Evolutionary conservation across 2,888 invertebrate genomes (phyloP).

Genomic region (Lathronympha strigana): DNA sequence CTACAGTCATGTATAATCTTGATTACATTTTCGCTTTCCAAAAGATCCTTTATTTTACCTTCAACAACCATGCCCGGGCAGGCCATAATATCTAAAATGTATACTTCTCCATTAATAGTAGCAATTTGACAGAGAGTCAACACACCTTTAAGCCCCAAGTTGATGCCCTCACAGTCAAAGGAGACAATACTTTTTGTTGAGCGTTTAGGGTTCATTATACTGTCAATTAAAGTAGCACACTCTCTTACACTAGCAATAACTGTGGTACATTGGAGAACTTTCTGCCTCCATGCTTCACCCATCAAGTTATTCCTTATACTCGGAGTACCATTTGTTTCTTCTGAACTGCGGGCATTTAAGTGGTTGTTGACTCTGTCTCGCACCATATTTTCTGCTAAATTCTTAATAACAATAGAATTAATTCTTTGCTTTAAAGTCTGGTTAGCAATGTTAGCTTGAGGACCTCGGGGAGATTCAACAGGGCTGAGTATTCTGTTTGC

Average conservation of each 20-base stretch:
- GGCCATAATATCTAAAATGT: conserved; percentile 94
- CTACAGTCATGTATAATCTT: conserved; percentile 97
- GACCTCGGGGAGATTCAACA: conserved; percentile 77
- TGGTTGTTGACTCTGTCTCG: conserved; percentile 79
- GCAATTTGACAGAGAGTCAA: conserved; percentile 94
- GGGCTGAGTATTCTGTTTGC: conserved; percentile 81
- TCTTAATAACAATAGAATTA: conserved; percentile 94
- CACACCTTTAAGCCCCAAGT: conserved; percentile 94
- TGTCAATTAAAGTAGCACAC: conserved; percentile 89
- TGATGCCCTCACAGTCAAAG: conserved; percentile 97
- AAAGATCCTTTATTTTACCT: conserved; percentile 90
- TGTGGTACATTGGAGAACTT: conserved; percentile 91
- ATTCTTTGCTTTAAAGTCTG: conserved; percentile 95
- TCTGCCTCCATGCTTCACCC: conserved; percentile 92
- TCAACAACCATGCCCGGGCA: conserved; percentile 91
- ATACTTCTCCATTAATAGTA: conserved; percentile 91
- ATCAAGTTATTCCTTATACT: conserved; percentile 75
- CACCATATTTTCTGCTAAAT: conserved; percentile 93
- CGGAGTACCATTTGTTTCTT: conserved; percentile 74
- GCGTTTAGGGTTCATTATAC: conserved; percentile 86
- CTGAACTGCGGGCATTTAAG: conserved; percentile 72
- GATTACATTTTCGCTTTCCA: conserved; percentile 91
- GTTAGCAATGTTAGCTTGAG: conserved; percentile 84
- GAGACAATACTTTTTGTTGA: conserved; percentile 87
- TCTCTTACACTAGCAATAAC: conserved; percentile 92